phyloP scores from a whole-genome alignment of 2,888 invertebrate genomes.

The Troilus luridus region DNA sequence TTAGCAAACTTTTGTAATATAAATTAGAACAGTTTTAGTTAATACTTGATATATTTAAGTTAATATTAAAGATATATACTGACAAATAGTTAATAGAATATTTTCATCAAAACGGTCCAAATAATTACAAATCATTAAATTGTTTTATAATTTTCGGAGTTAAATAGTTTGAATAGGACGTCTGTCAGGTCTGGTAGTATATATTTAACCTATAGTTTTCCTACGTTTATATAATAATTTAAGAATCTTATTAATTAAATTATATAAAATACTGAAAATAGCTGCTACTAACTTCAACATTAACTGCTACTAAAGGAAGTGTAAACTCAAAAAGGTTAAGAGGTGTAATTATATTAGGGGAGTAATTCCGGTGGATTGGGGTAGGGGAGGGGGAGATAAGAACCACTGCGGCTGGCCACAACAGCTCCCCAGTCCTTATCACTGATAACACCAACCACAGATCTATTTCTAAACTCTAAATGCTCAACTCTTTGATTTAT shows the following conservation, averaged over 20 bases:
- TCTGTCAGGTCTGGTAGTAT: no score
- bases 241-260: not conserved
- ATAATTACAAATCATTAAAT: no score
- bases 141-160: no score
- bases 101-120: no score
- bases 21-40: no score
- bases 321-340: not conserved
- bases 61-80: no score
- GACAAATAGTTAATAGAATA: no score
- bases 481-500: conserved; percentile 9
- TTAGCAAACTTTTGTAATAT: no score
- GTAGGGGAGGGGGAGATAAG: not conserved
- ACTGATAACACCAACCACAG: conserved; percentile 5
- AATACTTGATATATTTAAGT: no score
- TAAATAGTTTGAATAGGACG: no score
- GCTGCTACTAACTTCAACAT: no score
- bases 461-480: conserved; percentile 24
- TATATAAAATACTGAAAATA: not conserved
- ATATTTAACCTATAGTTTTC: no score
- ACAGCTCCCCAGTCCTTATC: not conserved
- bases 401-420: not conserved
- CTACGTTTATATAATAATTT: not conserved
- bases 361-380: not conserved
- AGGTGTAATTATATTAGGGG: not conserved
- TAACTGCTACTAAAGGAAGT: not conserved